Evolutionary conservation across 2,888 invertebrate species (phyloP).

Genomic region (Adineta ricciae): DNA sequence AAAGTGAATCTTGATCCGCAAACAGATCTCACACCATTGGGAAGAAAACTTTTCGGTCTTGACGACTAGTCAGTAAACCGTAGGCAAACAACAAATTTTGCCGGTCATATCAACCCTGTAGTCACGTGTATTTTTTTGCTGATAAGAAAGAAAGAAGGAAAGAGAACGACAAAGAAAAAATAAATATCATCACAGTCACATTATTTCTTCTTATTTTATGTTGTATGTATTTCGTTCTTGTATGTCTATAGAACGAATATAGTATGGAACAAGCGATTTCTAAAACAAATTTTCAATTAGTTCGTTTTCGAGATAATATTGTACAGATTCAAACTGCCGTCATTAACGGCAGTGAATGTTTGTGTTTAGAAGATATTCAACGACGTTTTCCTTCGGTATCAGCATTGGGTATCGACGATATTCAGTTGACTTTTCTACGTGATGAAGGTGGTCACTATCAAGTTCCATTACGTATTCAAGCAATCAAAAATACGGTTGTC

Average conservation of each 20-base stretch:
- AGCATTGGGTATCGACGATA: not conserved
- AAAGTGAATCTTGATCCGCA: not conserved
- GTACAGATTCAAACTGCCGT: not conserved
- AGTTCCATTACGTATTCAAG: not conserved
- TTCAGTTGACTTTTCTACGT: not conserved
- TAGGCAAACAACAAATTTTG: no score
- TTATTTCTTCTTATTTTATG: not conserved
- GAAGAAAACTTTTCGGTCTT: not conserved
- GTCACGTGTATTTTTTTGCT: no score
- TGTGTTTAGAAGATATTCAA: not conserved
- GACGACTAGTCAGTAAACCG: not conserved
- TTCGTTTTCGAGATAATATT: not conserved
- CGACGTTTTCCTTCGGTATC: not conserved
- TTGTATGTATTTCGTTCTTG: no score
- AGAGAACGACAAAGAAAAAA: not conserved
- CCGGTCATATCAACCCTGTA: no score
- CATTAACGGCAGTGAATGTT: not conserved
- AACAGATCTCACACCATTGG: not conserved
- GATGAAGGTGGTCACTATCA: not conserved
- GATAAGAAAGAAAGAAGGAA: not conserved
- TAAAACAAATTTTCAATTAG: not conserved
- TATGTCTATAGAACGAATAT: no score
- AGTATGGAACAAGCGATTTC: not conserved
- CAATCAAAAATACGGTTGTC: not conserved
- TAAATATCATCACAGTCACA: not conserved